Evolutionary conservation across 2,888 invertebrate species (phyloP).

Genomic region (Leptopilina syphax): DNA sequence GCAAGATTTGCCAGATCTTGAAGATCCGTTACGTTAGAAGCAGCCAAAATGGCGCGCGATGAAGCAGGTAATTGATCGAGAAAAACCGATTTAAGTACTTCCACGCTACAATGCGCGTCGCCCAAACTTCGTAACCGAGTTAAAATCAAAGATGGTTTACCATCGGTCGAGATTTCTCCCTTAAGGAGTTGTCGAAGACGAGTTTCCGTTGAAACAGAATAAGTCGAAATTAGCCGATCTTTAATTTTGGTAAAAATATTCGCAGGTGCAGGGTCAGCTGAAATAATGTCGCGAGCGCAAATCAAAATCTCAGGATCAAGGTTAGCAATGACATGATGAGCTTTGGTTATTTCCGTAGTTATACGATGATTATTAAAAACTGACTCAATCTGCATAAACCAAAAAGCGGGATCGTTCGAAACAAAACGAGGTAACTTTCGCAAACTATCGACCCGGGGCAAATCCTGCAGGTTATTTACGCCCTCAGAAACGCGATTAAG

Average conservation of each 20-base stretch:
- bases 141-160: slow-evolving; percentile 32
- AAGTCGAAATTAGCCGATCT: not conserved
- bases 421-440: no score
- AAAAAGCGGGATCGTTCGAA: no score
- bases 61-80: slow-evolving; percentile 38
- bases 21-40: slow-evolving; percentile 13
- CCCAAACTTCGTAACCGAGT: not conserved
- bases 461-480: no score
- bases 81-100: slow-evolving; percentile 3
- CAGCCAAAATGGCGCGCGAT: slow-evolving; percentile 34
- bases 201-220: not conserved
- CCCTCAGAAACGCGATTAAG: not conserved
- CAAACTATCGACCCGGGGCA: no score
- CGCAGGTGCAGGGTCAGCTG: not conserved
- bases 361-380: no score
- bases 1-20: slow-evolving; percentile 41
- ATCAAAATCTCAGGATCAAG: no score
- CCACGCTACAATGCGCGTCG: not conserved
- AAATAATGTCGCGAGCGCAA: no score
- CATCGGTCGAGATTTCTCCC: not conserved
- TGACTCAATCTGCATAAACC: no score
- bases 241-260: slow-evolving; percentile 11
- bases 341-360: no score
- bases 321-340: no score
- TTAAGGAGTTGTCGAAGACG: slow-evolving; percentile 13